A percentile compares a stretch with the other conserved stretches of the same genome.
phyloP scores from a whole-genome alignment of 2,797 vertebrate species.

The Rhynchotus rufescens region DNA sequence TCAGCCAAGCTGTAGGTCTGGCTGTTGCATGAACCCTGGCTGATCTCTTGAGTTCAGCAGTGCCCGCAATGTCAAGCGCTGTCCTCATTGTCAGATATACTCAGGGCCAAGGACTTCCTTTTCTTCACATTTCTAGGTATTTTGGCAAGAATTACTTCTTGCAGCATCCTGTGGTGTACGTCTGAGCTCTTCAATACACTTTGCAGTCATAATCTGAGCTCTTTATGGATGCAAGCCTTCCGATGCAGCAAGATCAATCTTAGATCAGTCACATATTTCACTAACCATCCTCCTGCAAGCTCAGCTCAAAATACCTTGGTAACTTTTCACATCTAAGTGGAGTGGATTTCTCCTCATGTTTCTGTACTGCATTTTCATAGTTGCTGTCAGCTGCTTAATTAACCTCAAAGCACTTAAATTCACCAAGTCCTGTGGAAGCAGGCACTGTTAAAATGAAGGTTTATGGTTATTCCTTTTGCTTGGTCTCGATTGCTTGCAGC shows the following conservation, averaged over 20 bases:
- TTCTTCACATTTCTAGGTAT: background rate
- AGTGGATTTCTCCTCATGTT: background rate
- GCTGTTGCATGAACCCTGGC: background rate
- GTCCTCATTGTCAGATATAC: background rate
- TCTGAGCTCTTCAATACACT: background rate
- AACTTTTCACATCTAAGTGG: background rate
- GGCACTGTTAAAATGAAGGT: background rate
- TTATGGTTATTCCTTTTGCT: background rate
- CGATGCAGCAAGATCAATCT: background rate
- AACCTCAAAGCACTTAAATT: background rate
- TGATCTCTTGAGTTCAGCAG: background rate
- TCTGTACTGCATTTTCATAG: background rate
- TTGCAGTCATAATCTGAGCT: rapidly evolving
- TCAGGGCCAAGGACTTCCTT: background rate
- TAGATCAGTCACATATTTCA: background rate
- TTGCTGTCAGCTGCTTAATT: background rate
- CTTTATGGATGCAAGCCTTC: background rate
- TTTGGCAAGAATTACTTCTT: background rate
- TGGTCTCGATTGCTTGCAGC: background rate
- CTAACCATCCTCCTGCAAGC: background rate
- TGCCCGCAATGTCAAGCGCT: rapidly evolving
- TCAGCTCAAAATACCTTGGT: background rate
- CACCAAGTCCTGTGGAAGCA: background rate
- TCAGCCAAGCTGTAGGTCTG: background rate
- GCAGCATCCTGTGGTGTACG: background rate